A percentile compares a stretch with the other conserved stretches of the same genome.
Conservation (phyloP, 2,888 invertebrate genomes). For the Cephus sareptanus region DNA sequence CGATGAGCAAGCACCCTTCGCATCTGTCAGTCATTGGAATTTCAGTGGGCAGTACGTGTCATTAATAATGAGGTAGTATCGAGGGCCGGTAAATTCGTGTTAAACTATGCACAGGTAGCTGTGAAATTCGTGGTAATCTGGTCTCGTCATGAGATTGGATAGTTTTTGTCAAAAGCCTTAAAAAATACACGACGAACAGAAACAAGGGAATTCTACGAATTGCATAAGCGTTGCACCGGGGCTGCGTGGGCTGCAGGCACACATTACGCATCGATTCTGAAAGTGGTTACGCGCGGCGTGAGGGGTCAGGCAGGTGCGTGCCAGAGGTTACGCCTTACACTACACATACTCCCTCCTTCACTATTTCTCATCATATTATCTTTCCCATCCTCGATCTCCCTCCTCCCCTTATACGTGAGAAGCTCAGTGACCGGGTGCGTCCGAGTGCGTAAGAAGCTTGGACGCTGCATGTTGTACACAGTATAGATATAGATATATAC, state of each 20-base stretch:
- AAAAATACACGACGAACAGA: neutral
- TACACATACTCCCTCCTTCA: conserved; percentile 26
- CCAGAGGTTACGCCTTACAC: conserved; percentile 51
- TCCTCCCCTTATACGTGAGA: neutral
- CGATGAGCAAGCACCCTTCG: neutral
- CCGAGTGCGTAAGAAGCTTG: neutral
- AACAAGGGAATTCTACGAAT: conserved; percentile 37
- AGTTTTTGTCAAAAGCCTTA: neutral
- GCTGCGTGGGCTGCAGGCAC: conserved; percentile 46
- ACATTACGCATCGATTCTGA: conserved; percentile 32
- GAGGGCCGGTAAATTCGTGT: neutral
- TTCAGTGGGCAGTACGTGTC: neutral
- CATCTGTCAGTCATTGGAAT: neutral
- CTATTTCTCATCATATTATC: neutral
- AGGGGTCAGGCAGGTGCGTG: conserved; percentile 63
- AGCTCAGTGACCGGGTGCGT: neutral
- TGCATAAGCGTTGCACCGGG: conserved; percentile 46
- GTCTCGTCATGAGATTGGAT: neutral
- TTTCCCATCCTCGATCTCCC: neutral
- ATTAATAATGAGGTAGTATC: neutral
- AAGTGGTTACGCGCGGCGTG: conserved; percentile 39
- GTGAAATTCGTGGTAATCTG: neutral
- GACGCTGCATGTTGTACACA: neutral
- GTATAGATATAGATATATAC: neutral
- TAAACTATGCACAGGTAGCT: neutral